Conservation (phyloP, 1,140 invertebrate genomes). For the Lordiphosa mommai region DNA sequence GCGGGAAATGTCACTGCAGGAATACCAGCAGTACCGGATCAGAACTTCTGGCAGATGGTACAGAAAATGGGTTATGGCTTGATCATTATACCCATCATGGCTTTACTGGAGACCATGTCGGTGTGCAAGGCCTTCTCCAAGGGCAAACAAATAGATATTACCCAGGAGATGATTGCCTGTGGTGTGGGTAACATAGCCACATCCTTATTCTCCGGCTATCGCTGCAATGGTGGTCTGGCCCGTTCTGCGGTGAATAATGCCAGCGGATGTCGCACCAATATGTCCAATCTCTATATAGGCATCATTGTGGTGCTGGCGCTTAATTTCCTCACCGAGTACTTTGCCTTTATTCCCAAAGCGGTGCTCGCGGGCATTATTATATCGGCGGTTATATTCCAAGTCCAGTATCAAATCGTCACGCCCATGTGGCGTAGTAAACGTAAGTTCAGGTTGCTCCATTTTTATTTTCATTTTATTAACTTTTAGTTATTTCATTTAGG, state of each 20-base stretch:
- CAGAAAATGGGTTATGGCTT: slow-evolving; percentile 87
- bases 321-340: slow-evolving; percentile 87
- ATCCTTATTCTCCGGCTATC: slow-evolving; percentile 92
- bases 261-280: slow-evolving; percentile 92
- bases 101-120: slow-evolving; percentile 90
- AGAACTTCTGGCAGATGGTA: slow-evolving; percentile 85
- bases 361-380: slow-evolving; percentile 90
- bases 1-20: slow-evolving; percentile 80
- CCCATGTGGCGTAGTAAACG: slow-evolving; percentile 90
- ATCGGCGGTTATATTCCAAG: slow-evolving; percentile 91
- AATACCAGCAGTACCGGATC: slow-evolving; percentile 37
- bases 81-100: slow-evolving; percentile 89
- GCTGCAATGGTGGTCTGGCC: slow-evolving; percentile 91
- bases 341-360: slow-evolving; percentile 90
- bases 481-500: slow-evolving; percentile 82
- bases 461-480: background rate
- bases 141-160: slow-evolving; percentile 90
- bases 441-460: slow-evolving; percentile 64
- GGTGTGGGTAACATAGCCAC: slow-evolving; percentile 92
- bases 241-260: slow-evolving; percentile 93
- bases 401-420: slow-evolving; percentile 88
- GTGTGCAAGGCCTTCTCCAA: slow-evolving; percentile 89
- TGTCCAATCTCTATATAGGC: slow-evolving; percentile 88
- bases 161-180: slow-evolving; percentile 91
- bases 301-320: slow-evolving; percentile 87